phyloP scores from a whole-genome alignment of 2,113 vertebrate species.

The Oostethus manadensis region DNA sequence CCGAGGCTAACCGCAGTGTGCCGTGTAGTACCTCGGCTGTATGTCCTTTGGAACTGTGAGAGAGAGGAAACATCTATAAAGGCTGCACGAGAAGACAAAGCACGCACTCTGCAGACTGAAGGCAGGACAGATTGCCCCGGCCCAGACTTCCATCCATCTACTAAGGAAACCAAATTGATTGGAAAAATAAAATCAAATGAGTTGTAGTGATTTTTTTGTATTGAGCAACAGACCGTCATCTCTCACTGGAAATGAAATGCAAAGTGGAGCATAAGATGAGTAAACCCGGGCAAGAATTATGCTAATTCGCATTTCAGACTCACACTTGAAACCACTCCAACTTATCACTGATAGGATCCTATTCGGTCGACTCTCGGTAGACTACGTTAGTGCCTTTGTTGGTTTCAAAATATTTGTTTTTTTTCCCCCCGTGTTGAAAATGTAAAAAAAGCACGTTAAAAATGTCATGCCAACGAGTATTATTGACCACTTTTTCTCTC shows the following conservation, averaged over 20 bases:
- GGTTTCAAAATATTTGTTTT: neutral
- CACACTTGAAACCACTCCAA: neutral
- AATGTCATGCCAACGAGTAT: too few relatives aligned
- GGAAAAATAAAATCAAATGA: neutral
- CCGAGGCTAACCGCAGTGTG: neutral
- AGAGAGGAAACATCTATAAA: slow-evolving; percentile 2
- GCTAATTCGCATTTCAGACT: neutral
- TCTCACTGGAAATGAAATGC: neutral
- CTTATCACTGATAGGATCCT: too few relatives aligned
- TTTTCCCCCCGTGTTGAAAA: neutral
- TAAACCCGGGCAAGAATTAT: neutral
- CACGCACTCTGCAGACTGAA: neutral
- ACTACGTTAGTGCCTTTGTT: neutral
- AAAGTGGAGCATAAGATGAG: slow-evolving; percentile 2
- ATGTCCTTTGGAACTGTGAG: neutral
- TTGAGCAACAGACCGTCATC: neutral
- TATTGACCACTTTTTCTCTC: too few relatives aligned
- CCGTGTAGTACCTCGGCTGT: neutral
- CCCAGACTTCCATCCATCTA: slow-evolving; percentile 5
- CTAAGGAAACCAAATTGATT: slow-evolving; percentile 1
- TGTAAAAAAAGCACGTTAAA: too few relatives aligned
- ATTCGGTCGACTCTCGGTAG: neutral
- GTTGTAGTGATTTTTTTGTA: neutral
- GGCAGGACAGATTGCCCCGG: neutral
- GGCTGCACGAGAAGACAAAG: slow-evolving; percentile 7